These are phyloP conservation scores for Scomber colias DNA, from an alignment of 2,113 vertebrate genomes.

Conservation along the genomic window DNA sequence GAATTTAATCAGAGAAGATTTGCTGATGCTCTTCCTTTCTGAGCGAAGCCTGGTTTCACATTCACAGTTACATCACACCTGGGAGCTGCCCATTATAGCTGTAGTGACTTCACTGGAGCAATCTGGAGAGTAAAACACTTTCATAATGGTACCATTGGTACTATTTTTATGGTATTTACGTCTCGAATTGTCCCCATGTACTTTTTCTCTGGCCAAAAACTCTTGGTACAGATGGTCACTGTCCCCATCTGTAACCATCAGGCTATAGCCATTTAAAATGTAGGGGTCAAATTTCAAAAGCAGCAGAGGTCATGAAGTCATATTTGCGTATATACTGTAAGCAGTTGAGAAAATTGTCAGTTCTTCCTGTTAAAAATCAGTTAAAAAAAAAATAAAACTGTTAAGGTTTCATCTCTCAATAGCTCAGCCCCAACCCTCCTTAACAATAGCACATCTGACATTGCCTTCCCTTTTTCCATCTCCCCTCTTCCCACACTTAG, in stretches of 20 bases:
- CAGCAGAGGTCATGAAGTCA: not conserved
- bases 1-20: not conserved
- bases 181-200: conserved; percentile 1
- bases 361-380: not conserved
- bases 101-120: conserved; percentile 16
- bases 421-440: conserved; percentile 31
- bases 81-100: conserved; percentile 32
- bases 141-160: conserved; percentile 16
- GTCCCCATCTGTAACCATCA: too few species aligned
- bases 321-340: not conserved
- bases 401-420: conserved; percentile 21
- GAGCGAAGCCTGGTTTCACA: conserved; percentile 21
- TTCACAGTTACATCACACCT: conserved; percentile 21
- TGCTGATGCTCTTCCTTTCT: not conserved
- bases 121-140: conserved; percentile 28
- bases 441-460: conserved; percentile 50
- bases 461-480: conserved; percentile 16
- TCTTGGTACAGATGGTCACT: not conserved
- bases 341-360: not conserved
- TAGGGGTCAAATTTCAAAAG: not conserved
- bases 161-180: conserved; percentile 9
- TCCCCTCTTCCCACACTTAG: conserved; percentile 48
- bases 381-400: not conserved
- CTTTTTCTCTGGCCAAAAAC: not conserved
- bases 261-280: not conserved